Percentiles rank a stretch among this genome's conserved stretches.
Conservation (phyloP, 2,797 vertebrate species). For the Tokudaia muenninki region DNA sequence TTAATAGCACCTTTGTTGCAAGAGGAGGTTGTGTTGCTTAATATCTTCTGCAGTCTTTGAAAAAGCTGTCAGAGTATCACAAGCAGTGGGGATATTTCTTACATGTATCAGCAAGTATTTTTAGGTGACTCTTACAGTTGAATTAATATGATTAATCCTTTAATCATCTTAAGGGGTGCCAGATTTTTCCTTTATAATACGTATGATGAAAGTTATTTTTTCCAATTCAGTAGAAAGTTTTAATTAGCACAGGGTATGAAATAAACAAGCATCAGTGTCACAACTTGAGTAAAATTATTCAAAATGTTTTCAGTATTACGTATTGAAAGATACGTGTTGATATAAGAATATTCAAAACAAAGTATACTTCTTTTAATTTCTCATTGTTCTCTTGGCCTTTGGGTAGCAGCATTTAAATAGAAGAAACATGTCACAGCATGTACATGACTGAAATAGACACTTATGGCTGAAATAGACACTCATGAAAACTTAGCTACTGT, state of each 20-base stretch:
- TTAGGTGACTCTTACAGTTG: not conserved
- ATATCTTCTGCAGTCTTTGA: constrained; percentile 62
- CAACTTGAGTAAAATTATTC: not conserved
- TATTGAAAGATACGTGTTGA: not conserved
- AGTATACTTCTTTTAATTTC: constrained; percentile 23
- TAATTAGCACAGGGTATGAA: constrained; percentile 7
- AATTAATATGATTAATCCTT: not conserved
- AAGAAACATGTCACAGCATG: not conserved
- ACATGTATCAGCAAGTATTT: constrained; percentile 33
- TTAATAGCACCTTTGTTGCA: constrained; percentile 81
- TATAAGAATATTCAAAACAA: constrained; percentile 31
- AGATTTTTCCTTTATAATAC: not conserved
- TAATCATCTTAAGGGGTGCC: not conserved
- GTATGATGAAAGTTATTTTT: constrained; percentile 34
- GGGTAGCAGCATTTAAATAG: not conserved
- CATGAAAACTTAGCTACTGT: not conserved
- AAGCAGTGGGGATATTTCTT: constrained; percentile 52
- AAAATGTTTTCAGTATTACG: not conserved
- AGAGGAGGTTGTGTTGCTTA: constrained; percentile 71
- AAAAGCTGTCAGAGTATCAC: constrained; percentile 60
- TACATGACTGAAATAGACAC: not conserved
- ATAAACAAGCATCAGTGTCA: not conserved
- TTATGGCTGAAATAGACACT: not conserved
- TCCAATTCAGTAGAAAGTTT: constrained; percentile 22
- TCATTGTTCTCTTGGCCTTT: not conserved